Percentiles rank a stretch among this genome's conserved stretches.
Conservation (phyloP, 2,888 invertebrate genomes). For the Pyrrhia umbra region DNA sequence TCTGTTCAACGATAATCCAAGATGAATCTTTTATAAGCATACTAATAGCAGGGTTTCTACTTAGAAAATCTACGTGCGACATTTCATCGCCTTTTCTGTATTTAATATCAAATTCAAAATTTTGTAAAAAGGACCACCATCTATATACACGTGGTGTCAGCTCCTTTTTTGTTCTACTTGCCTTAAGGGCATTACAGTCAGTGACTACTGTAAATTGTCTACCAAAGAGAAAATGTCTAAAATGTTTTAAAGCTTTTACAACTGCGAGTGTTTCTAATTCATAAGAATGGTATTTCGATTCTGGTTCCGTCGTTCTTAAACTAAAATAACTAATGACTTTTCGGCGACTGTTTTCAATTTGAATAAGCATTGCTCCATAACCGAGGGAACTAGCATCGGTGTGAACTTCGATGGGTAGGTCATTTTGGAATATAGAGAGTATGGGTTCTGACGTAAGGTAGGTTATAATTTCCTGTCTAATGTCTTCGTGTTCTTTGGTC, state of each 20-base stretch:
- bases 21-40: too few species aligned
- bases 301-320: neutral
- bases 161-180: neutral
- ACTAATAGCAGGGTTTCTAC: too few species aligned
- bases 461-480: neutral
- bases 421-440: neutral
- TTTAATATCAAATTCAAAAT: neutral
- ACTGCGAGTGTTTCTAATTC: neutral
- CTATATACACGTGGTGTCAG: neutral
- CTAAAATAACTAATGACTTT: neutral
- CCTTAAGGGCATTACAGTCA: conserved; percentile 1
- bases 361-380: neutral
- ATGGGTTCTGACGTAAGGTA: neutral
- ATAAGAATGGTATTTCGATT: conserved; percentile 2
- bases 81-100: too few species aligned
- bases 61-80: too few species aligned
- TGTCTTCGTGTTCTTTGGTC: neutral
- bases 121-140: neutral
- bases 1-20: neutral
- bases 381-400: neutral
- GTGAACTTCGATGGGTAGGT: neutral
- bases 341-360: neutral
- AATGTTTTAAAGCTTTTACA: neutral
- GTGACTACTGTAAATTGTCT: neutral
- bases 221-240: neutral